Evolutionary conservation across 2,797 vertebrate species (phyloP).

Genomic region (Gambusia yucatana): DNA sequence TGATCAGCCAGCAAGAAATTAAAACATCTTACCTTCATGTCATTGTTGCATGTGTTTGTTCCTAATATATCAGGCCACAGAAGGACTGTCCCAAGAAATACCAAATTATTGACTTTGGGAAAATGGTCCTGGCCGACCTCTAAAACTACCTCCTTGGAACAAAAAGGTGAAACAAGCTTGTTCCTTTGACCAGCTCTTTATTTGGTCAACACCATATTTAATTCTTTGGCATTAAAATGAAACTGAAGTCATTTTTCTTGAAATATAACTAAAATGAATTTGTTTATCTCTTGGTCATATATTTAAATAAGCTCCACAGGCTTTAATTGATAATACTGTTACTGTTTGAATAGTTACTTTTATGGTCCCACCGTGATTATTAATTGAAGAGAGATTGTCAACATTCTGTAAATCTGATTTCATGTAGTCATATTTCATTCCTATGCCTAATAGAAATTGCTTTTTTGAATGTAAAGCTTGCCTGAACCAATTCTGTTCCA

Average conservation of each 20-base stretch:
- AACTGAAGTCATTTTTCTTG: background rate
- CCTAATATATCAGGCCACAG: constrained; percentile 41
- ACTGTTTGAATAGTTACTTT: constrained; percentile 29
- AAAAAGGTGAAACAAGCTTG: constrained; percentile 36
- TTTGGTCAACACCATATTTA: constrained; percentile 16
- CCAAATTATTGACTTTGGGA: constrained; percentile 49
- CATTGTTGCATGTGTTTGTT: constrained; percentile 38
- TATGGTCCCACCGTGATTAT: constrained; percentile 15
- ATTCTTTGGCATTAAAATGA: constrained; percentile 25
- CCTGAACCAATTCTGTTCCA: background rate
- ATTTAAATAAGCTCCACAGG: constrained; percentile 19
- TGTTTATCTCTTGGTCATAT: constrained; percentile 19
- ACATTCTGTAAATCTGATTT: constrained; percentile 18
- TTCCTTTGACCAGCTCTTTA: constrained; percentile 20
- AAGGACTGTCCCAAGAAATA: constrained; percentile 25
- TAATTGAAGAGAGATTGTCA: constrained; percentile 1
- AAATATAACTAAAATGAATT: constrained; percentile 15
- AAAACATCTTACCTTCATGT: background rate
- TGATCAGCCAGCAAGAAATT: background rate
- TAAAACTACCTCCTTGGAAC: constrained; percentile 70
- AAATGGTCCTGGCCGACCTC: constrained; percentile 38
- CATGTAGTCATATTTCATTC: constrained; percentile 24
- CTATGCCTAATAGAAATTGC: constrained; percentile 1
- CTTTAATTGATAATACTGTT: constrained; percentile 20
- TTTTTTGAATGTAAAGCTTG: constrained; percentile 1